These are phyloP conservation scores for Batillaria attramentaria DNA, from an alignment of 1,140 invertebrate genomes.

Conservation along the genomic window DNA sequence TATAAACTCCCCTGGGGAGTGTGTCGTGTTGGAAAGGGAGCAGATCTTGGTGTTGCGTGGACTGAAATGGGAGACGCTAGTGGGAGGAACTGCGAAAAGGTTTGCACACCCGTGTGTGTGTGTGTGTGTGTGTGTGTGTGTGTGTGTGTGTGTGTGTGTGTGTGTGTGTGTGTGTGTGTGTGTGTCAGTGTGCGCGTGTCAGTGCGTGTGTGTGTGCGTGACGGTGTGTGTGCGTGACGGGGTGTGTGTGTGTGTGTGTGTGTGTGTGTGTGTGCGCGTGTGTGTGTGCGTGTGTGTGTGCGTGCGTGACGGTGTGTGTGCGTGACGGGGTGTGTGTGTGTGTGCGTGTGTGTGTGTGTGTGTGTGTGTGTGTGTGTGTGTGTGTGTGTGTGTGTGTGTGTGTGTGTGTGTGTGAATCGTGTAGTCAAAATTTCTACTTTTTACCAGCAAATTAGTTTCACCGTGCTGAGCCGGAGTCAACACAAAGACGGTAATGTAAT, in stretches of 20 bases:
- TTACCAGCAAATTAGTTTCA: neutral
- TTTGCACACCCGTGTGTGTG: no score
- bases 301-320: neutral
- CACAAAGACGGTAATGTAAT: no score
- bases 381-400: neutral
- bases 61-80: no score
- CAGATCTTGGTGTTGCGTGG: no score
- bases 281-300: conserved; percentile 3
- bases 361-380: neutral
- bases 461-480: no score
- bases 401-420: neutral
- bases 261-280: neutral
- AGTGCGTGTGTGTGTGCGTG: neutral
- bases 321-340: neutral
- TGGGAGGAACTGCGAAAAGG: no score
- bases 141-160: conserved; percentile 7
- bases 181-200: neutral
- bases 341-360: neutral
- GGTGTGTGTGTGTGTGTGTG: neutral
- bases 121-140: conserved; percentile 4
- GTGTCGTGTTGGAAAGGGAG: no score
- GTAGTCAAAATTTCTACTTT: neutral
- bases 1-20: no score
- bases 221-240: neutral
- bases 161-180: conserved; percentile 2